Base-by-base conservation (phyloP, 2,888 invertebrate species). In the Callyntrura sp. region DNA sequence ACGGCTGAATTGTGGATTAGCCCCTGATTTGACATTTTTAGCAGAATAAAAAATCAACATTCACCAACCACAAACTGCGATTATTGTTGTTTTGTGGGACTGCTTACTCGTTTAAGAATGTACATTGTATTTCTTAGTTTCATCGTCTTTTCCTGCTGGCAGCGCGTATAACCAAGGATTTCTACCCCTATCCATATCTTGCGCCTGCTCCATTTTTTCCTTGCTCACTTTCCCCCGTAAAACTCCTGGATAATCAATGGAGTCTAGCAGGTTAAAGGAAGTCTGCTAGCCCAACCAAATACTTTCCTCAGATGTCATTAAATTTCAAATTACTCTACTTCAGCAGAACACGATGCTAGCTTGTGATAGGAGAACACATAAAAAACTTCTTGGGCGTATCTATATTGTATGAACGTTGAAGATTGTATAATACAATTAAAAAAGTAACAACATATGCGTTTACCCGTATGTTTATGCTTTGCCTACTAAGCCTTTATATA, bases 241-340 rank as follows among this genome's bases (percentile, higher is more conserved):
- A 73, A 17, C 12, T 1, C 55, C 1, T 9, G 28, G 12, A 62
- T 70, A 85, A 48, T 78, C 85, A 60, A 48, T 17, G 57, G 23
- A 84, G 68, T 45, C 11, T 23, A 1, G 9, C 45, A 62, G 9
- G 25, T 23, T 14, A n/a, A n/a, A 23, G 73, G 73, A 85, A 73
- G 70, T 60, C n/a, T 78, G 60, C 78, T 51, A 45, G 11, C 1
- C 11, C 23, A 85, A 78, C 76, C 62, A 78, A 78, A 85, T 51
- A 85, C 23, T 57, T 73, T 45, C 78, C 28, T 85, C 28, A 79
- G 70, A 86, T 86, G 68, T 68, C 86, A 86, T 86, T 86, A 86
- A 86, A 86, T 86, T 86, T 85, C 79, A 81, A 86, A 86, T 86
- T 86, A 68, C 86, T 79, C 43, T 25, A 86, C 51, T 35, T 35